Evolutionary conservation across 2,113 vertebrate species (phyloP).

Genomic region (Phylloscopus trochiloides): DNA sequence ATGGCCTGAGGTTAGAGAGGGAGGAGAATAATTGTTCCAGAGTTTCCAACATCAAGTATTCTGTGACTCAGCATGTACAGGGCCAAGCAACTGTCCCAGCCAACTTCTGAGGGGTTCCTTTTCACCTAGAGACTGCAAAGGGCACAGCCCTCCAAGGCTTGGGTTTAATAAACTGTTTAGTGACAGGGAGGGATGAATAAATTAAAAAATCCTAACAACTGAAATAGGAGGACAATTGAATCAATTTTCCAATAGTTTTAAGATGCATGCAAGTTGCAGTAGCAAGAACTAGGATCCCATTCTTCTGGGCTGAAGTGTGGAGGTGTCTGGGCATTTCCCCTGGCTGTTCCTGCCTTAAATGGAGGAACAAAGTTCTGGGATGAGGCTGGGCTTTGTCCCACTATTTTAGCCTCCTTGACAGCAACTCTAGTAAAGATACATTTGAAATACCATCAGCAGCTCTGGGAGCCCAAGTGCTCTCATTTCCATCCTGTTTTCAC

Average conservation of each 20-base stretch:
- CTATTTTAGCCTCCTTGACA: not conserved
- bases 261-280: not conserved
- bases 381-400: not conserved
- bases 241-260: not conserved
- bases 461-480: not conserved
- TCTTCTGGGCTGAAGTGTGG: not conserved
- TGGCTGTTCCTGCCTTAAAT: not conserved
- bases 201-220: not conserved
- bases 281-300: not conserved
- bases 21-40: not conserved
- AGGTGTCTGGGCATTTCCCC: not conserved
- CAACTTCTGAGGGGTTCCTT: not conserved
- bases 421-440: not conserved
- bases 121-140: not conserved
- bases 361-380: not conserved
- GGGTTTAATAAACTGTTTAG: constrained; percentile 13
- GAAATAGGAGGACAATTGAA: not conserved
- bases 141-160: not conserved
- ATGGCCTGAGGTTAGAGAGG: not conserved
- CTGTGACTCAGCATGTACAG: not conserved
- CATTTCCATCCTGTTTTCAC: not conserved
- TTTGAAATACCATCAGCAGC: not conserved
- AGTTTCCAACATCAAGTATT: not conserved
- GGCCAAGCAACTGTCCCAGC: not conserved
- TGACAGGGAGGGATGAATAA: not conserved